Evolutionary conservation across 2,888 invertebrate species (phyloP), one percentile per base, ranked within the genome.

Genomic region (Perdita meconis): DNA sequence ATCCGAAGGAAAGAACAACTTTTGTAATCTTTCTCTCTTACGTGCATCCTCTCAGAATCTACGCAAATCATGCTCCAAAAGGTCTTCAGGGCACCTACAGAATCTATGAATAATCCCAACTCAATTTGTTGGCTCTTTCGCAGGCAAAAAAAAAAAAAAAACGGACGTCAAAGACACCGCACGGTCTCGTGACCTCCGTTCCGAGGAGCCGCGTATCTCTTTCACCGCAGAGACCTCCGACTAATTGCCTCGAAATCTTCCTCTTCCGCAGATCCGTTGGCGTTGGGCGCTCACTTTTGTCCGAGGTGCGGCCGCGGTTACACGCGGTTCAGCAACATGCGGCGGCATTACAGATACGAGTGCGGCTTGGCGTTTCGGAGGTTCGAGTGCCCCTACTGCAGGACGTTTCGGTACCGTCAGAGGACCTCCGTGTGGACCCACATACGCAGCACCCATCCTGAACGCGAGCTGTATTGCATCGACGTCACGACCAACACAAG

Each of bases 301-400:
- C 92, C 92, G 30, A 93, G 93, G 44, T 95, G 95, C 85, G 92
- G 92, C 83, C 94, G 94, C 87, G 94, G 93, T 81, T 95, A 95
- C 89, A 93, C 94, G 80, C 93, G 94, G 67, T 94, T 94, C 80
- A 94, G 94, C 12, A 95, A 95, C 85, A 92, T 95, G 87, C 93
- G 94, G 80, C 93, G 95, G 0, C 95, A 95, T 86, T 93, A 93
- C 90, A 93, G 86, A 71, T 92, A 91, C 82, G 93, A 93, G 80
- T 93, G 93, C 75, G 92, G 92, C 2, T 88, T 88, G n/a, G 86
- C 88, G 0, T 8, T 47, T 0, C 91, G 91, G 55, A 86, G 91
- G 71, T 93, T 93, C 83, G 88, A 89, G 70, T 93, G 93, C 68
- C 90, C 90, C 0, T 90, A 90, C 69, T 93, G 93, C 84, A 89